phyloP scores from a whole-genome alignment of 1,140 invertebrate genomes.

The Danaus melanippus region DNA sequence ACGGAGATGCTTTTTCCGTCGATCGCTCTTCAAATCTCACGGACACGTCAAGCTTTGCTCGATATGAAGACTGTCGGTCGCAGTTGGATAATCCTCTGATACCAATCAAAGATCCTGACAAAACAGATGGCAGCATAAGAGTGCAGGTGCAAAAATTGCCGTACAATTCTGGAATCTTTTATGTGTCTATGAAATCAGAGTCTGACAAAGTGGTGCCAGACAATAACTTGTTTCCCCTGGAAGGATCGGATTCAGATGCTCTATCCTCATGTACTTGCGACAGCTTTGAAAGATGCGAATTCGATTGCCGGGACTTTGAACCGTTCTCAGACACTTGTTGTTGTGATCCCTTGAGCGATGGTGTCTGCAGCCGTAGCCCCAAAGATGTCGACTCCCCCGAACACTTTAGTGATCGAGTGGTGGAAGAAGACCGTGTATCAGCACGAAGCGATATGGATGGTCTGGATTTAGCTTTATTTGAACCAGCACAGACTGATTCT shows the following conservation, averaged over 20 bases:
- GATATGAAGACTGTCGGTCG: conserved; percentile 64
- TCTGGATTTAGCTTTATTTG: conserved; percentile 78
- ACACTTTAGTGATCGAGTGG: conserved; percentile 54
- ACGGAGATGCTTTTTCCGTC: conserved; percentile 61
- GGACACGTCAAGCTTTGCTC: conserved; percentile 69
- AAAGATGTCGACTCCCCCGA: conserved; percentile 66
- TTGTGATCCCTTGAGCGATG: conserved; percentile 66
- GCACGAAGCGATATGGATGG: conserved; percentile 78
- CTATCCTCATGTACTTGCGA: conserved; percentile 67
- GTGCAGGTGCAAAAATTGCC: conserved; percentile 64
- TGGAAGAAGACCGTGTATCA: conserved; percentile 63
- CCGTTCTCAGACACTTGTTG: conserved; percentile 73
- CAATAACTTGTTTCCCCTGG: conserved; percentile 56
- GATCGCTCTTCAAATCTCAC: conserved; percentile 70
- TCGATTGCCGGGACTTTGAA: conserved; percentile 71
- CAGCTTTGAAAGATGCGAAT: conserved; percentile 69
- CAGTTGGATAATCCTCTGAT: conserved; percentile 41
- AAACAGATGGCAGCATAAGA: conserved; percentile 35
- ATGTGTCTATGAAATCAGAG: conserved; percentile 54
- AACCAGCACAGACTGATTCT: conserved; percentile 70
- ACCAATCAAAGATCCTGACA: conserved; percentile 35
- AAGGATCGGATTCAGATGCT: conserved; percentile 60
- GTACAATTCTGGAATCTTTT: conserved; percentile 63
- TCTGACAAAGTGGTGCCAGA: conserved; percentile 38
- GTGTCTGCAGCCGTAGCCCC: conserved; percentile 65